Percentiles rank a stretch among this genome's conserved stretches.
phyloP scores from a whole-genome alignment of 2,888 invertebrate species.

The Drosophila flavopinicola region DNA sequence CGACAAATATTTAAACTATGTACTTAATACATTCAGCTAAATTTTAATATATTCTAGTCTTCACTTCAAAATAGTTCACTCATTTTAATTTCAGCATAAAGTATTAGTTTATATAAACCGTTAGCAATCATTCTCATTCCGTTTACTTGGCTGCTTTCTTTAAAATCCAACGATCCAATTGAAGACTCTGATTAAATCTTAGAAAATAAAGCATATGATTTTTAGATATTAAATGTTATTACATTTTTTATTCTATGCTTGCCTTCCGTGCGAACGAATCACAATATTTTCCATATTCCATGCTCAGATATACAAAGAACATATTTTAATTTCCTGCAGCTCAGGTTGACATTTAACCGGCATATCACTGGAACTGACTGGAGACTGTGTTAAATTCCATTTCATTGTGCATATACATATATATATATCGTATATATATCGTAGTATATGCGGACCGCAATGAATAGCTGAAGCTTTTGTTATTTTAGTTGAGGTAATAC shows the following conservation, averaged over 20 bases:
- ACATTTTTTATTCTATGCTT: conserved; percentile 18
- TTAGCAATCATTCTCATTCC: no score
- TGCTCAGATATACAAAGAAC: background rate
- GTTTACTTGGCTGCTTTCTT: no score
- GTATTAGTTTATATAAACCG: no score
- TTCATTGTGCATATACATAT: conserved; percentile 1
- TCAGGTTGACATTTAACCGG: background rate
- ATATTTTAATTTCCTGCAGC: background rate
- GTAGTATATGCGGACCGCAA: conserved; percentile 18
- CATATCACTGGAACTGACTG: conserved; percentile 12
- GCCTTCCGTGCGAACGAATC: conserved; percentile 52
- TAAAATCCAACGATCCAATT: background rate
- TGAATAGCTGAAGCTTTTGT: conserved; percentile 11
- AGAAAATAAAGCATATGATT: conserved; percentile 1
- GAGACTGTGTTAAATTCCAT: background rate
- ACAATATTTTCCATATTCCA: conserved; percentile 49
- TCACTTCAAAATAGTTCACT: no score
- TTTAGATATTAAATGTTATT: background rate
- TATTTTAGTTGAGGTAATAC: conserved; percentile 1
- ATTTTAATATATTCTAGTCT: no score
- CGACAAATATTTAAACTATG: background rate
- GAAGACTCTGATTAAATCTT: background rate
- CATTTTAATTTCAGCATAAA: no score
- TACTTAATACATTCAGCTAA: no score
- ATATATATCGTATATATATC: background rate